Evolutionary conservation across 2,113 vertebrate species (phyloP).

Genomic region (Gobiocypris rarus): DNA sequence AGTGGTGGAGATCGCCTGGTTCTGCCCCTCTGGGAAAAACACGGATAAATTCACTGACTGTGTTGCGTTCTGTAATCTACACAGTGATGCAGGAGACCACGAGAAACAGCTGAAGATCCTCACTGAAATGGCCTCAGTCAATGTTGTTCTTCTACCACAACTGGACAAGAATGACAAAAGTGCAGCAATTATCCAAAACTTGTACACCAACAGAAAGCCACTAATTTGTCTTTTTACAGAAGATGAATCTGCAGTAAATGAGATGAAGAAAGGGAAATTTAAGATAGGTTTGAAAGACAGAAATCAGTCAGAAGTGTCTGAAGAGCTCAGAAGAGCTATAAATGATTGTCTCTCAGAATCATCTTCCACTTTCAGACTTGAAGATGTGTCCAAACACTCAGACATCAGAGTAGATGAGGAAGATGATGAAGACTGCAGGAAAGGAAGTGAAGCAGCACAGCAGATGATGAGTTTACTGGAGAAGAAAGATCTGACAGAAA

Average conservation of each 20-base stretch:
- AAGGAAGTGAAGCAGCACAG: too few relatives aligned
- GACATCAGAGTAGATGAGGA: too few relatives aligned
- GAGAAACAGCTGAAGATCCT: too few relatives aligned
- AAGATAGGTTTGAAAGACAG: neutral
- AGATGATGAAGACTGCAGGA: too few relatives aligned
- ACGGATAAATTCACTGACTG: too few relatives aligned
- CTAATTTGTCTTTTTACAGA: neutral
- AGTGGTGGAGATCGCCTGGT: too few relatives aligned
- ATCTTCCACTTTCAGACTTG: neutral
- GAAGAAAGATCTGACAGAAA: too few relatives aligned
- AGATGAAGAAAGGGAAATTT: neutral
- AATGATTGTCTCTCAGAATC: neutral
- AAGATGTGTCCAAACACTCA: neutral
- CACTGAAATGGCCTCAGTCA: too few relatives aligned
- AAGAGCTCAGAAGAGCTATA: neutral
- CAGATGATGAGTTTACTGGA: too few relatives aligned
- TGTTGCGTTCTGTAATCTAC: too few relatives aligned
- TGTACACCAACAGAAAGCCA: neutral
- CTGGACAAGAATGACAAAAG: rapidly evolving
- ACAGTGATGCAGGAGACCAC: too few relatives aligned
- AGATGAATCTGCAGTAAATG: neutral
- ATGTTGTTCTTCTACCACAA: neutral
- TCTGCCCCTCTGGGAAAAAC: too few relatives aligned
- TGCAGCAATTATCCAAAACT: neutral
- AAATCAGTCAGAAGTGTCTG: neutral